Evolutionary conservation across 2,888 invertebrate species (phyloP).

Genomic region (Epinotia ramella): DNA sequence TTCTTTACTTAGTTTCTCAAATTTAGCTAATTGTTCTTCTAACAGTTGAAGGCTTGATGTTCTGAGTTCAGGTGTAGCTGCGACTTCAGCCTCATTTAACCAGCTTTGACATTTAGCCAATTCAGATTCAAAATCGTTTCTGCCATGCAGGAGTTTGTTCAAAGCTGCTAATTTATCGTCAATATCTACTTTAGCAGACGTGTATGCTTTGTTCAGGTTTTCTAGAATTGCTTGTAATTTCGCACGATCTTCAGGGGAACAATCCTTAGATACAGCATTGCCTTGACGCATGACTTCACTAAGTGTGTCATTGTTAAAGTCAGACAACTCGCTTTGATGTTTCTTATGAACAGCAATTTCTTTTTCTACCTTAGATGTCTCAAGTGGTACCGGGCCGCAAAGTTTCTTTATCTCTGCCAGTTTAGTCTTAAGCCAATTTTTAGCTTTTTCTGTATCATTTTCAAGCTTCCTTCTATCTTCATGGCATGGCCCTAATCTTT

Average conservation of each 20-base stretch:
- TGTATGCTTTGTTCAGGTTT: conserved; percentile 89
- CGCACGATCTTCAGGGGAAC: conserved; percentile 88
- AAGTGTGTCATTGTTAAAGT: conserved; percentile 90
- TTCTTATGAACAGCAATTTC: conserved; percentile 91
- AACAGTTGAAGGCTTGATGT: conserved; percentile 92
- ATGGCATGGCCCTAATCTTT: conserved; percentile 88
- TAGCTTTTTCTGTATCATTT: conserved; percentile 90
- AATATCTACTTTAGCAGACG: conserved; percentile 89
- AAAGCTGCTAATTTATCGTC: conserved; percentile 89
- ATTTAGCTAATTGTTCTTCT: conserved; percentile 95
- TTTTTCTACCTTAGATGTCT: conserved; percentile 92
- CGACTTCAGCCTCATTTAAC: conserved; percentile 96
- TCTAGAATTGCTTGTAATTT: conserved; percentile 88
- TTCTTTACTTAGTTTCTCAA: conserved; percentile 91
- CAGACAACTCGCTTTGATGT: conserved; percentile 90
- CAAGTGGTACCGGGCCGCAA: conserved; percentile 91
- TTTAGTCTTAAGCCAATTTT: conserved; percentile 92
- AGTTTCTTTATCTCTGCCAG: conserved; percentile 90
- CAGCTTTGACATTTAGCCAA: conserved; percentile 93
- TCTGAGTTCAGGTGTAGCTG: conserved; percentile 92
- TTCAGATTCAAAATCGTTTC: conserved; percentile 93
- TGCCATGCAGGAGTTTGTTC: conserved; percentile 89
- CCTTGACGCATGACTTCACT: conserved; percentile 91
- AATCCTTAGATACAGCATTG: conserved; percentile 91
- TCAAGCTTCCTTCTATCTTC: conserved; percentile 92